Evolutionary conservation across 2,113 vertebrate species (phyloP), one percentile per base, ranked within the genome.

Genomic region (Microcebus griseorufus): DNA sequence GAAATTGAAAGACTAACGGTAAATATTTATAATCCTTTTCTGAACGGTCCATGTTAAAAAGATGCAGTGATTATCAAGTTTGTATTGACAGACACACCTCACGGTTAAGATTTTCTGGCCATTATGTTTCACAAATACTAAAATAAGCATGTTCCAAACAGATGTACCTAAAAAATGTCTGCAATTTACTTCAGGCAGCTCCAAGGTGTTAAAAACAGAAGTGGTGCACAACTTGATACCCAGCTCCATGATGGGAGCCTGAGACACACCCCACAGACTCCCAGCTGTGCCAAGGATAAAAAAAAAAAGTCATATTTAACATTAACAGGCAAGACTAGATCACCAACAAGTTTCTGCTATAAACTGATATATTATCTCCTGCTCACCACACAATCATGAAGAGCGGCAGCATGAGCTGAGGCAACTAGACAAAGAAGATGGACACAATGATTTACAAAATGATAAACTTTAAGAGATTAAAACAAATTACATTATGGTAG

Each of bases 21-120:
- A 81, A 88, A 17, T 84, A 67, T 69, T 70, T 89, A 78, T 9
- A 80, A 62, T 69, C 39, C n/a, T 69, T 88, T 85, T 48, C 20
- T 75, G 18, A 88, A 96, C 62, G 27, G 34, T n/a, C 9, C 42
- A 55, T 48, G 87, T 94, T 79, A 79, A 79, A 79, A 93, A 65
- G 9, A 80, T 60, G 76, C n/a, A 70, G 9, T 69, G 29, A 76
- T 92, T n/a, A 76, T 34, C 34, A 92, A 92, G 22, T 72, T 65
- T 86, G 5, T 81, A 81, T 86, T 82, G 32, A 64, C 65, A 86
- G 14, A 89, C 2, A 91, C 2, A 88, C 5, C 9, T 60, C 32
- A 58, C 0, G 4, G 9, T 93, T 82, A 86, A 87, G 11, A 11
- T 48, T 64, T 92, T 51, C 70, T 20, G 3, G n/a, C 70, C 76